phyloP scores from a whole-genome alignment of 2,888 invertebrate species.

The Drosophila pullipes region DNA sequence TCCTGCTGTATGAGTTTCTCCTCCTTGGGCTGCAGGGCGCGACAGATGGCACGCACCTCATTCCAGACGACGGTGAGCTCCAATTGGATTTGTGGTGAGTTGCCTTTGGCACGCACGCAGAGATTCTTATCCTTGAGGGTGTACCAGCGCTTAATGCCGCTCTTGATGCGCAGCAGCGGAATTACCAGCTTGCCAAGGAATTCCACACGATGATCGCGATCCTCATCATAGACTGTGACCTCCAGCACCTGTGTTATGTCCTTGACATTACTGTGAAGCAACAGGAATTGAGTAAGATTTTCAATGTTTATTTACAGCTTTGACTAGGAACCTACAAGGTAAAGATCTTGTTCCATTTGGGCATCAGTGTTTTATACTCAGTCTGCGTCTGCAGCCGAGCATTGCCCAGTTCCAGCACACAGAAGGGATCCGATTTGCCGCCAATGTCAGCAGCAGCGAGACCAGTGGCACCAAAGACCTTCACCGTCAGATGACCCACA shows the following conservation, averaged over 20 bases:
- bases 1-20: constrained; percentile 98
- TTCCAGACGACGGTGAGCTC: constrained; percentile 98
- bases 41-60: constrained; percentile 94
- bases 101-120: constrained; percentile 95
- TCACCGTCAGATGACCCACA: constrained; percentile 97
- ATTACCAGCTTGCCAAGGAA: constrained; percentile 97
- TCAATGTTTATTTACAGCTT: background rate
- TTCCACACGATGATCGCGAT: constrained; percentile 98
- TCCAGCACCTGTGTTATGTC: constrained; percentile 98
- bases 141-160: constrained; percentile 98
- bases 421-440: constrained; percentile 99
- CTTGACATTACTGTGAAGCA: constrained; percentile 91
- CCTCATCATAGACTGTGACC: constrained; percentile 98
- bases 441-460: constrained; percentile 97
- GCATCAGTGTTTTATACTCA: constrained; percentile 98
- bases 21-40: constrained; percentile 97
- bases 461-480: constrained; percentile 94
- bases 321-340: constrained; percentile 91
- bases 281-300: constrained; percentile 7
- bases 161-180: constrained; percentile 93
- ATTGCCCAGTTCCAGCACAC: constrained; percentile 97
- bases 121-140: constrained; percentile 98
- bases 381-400: constrained; percentile 98
- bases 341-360: constrained; percentile 99
- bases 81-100: constrained; percentile 90